Evolutionary conservation across 2,888 invertebrate species (phyloP), one percentile per base, ranked within the genome.

Genomic region (Metopia argyrocephala): DNA sequence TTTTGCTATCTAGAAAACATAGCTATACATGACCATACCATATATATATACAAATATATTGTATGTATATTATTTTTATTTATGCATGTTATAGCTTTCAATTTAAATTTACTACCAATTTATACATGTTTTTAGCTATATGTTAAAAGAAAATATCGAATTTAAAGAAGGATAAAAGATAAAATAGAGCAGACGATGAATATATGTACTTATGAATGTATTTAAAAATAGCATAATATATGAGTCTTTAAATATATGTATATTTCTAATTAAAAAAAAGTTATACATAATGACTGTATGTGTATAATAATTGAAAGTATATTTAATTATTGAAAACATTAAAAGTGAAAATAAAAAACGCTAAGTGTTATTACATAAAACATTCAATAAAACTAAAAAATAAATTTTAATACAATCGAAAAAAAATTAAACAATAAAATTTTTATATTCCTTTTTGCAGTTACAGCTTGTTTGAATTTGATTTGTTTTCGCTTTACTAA

Each of bases 271-370:
- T 25, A n/a, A n/a, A 62, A 48, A 56, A 66, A 54, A 50, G 46
- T 69, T 81, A 74, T 74, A 81, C 76, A 76, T 73, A 15, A 69
- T 38, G 62, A 46, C 52, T 80, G 64, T 76, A 69, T 52, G 62
- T 1, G 66, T 66, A 25, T 57, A 54, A 18, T 9, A 25, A 65
- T 62, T 65, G 46, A 3, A 62, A 68, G 23, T 46, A 45, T 46
- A 65, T 12, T 0, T 48, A 54, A 54, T 38, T 38, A 15, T n/a
- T n/a, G n/a, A n/a, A n/a, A n/a, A n/a, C n/a, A n/a, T n/a, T n/a
- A n/a, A n/a, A n/a, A n/a, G n/a, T n/a, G n/a, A n/a, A n/a, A n/a
- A n/a, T n/a, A n/a, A n/a, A n/a, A n/a, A n/a, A n/a, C n/a, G n/a
- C n/a, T n/a, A n/a, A n/a, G n/a, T n/a, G n/a, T n/a, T n/a, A n/a